Evolutionary conservation across 2,888 invertebrate species (phyloP).

Genomic region (Metallyticus violacea): DNA sequence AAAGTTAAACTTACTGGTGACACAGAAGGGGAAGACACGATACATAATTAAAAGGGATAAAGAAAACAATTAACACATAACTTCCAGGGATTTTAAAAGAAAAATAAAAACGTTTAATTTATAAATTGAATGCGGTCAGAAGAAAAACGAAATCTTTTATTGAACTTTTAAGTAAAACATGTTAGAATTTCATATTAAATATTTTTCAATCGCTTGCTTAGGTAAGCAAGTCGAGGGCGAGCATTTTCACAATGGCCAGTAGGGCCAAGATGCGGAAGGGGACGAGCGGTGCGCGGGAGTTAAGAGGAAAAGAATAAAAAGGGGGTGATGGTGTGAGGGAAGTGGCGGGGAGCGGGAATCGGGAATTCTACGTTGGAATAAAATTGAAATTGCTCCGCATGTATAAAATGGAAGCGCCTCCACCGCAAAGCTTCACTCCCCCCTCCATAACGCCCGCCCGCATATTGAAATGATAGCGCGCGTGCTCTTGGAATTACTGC

Average conservation of each 20-base stretch:
- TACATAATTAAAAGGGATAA: no score
- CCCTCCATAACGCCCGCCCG: neutral
- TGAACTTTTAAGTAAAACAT: no score
- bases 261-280: neutral
- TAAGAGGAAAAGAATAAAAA: neutral
- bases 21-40: no score
- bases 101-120: no score
- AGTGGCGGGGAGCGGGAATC: neutral
- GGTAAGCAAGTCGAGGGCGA: no score
- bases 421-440: slow-evolving; percentile 3
- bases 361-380: slow-evolving; percentile 14
- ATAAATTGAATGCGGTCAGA: no score
- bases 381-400: slow-evolving; percentile 18
- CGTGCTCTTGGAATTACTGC: slow-evolving; percentile 3
- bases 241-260: neutral
- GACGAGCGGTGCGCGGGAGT: neutral
- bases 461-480: slow-evolving; percentile 10
- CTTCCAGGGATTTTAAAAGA: no score
- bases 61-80: no score
- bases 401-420: slow-evolving; percentile 16
- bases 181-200: no score
- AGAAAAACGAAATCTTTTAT: no score
- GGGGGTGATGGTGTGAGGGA: neutral
- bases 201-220: no score
- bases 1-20: no score